These are phyloP conservation scores for Venustoraphidia nigricollis DNA, from an alignment of 2,888 invertebrate genomes.

Conservation along the genomic window DNA sequence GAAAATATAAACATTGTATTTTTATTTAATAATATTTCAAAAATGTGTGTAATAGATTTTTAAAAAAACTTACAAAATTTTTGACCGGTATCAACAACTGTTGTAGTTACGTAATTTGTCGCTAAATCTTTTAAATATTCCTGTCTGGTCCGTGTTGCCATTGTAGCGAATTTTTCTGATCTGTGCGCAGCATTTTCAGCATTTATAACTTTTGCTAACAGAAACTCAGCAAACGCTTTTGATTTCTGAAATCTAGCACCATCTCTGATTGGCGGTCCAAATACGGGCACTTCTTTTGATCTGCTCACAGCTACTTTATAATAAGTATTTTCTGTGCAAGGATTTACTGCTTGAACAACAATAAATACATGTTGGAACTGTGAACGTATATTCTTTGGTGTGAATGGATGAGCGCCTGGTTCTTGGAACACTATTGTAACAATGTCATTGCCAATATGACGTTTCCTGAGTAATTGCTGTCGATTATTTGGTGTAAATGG, in stretches of 20 bases:
- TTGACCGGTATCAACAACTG: constrained; percentile 67
- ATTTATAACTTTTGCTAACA: constrained; percentile 90
- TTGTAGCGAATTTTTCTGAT: constrained; percentile 91
- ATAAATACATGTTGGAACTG: constrained; percentile 98
- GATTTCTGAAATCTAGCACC: constrained; percentile 78
- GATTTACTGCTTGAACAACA: constrained; percentile 75
- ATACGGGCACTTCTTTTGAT: constrained; percentile 88
- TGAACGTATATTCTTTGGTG: constrained; percentile 84
- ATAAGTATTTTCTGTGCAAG: constrained; percentile 80
- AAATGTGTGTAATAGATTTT: not conserved
- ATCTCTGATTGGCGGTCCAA: constrained; percentile 88
- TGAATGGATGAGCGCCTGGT: constrained; percentile 83
- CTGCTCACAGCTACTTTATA: constrained; percentile 64
- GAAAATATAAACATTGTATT: not conserved
- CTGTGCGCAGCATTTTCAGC: constrained; percentile 93
- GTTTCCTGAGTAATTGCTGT: constrained; percentile 84
- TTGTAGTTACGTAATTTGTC: constrained; percentile 64
- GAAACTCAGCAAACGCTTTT: constrained; percentile 86
- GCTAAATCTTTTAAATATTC: constrained; percentile 91
- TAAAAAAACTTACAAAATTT: constrained; percentile 60
- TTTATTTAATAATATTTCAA: not conserved
- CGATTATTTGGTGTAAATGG: constrained; percentile 91
- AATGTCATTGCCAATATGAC: constrained; percentile 96
- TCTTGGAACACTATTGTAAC: constrained; percentile 92
- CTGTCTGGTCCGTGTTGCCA: constrained; percentile 89